Percentiles rank a stretch among this genome's conserved stretches.
Conservation (phyloP, 2,113 vertebrate species). For the Clarias gariepinus region DNA sequence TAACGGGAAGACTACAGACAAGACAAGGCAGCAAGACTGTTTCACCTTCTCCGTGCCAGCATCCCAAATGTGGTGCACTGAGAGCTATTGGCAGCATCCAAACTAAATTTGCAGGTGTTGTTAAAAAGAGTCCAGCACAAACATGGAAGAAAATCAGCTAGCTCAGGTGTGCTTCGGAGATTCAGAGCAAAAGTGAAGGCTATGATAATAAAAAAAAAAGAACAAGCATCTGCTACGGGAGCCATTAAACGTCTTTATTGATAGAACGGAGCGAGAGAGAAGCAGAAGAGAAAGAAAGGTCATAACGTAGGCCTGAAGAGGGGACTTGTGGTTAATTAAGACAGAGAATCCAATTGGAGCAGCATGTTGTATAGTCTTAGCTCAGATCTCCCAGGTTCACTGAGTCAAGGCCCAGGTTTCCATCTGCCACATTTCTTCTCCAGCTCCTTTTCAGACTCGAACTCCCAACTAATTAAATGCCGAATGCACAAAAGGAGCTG, state of each 20-base stretch:
- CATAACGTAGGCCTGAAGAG: constrained; percentile 6
- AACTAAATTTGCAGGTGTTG: not conserved
- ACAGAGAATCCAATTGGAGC: constrained; percentile 44
- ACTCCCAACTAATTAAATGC: constrained; percentile 5
- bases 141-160: not conserved
- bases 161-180: constrained; percentile 4
- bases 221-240: not conserved
- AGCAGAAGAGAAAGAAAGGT: not conserved
- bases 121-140: not conserved
- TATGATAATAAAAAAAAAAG: not conserved
- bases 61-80: not conserved
- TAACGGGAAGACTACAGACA: constrained; percentile 13
- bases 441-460: not conserved
- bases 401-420: constrained; percentile 24
- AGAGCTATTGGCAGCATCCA: not conserved
- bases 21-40: not conserved
- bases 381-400: constrained; percentile 15
- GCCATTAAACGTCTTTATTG: not conserved
- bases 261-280: not conserved
- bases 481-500: not conserved
- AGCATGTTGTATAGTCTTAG: constrained; percentile 20
- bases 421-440: not conserved
- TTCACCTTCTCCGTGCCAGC: not conserved
- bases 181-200: constrained; percentile 9
- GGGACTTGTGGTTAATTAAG: constrained; percentile 43